Percentiles rank a stretch among this genome's conserved stretches.
Conservation (phyloP, 1,140 invertebrate species). For the Lepidostoma basale region DNA sequence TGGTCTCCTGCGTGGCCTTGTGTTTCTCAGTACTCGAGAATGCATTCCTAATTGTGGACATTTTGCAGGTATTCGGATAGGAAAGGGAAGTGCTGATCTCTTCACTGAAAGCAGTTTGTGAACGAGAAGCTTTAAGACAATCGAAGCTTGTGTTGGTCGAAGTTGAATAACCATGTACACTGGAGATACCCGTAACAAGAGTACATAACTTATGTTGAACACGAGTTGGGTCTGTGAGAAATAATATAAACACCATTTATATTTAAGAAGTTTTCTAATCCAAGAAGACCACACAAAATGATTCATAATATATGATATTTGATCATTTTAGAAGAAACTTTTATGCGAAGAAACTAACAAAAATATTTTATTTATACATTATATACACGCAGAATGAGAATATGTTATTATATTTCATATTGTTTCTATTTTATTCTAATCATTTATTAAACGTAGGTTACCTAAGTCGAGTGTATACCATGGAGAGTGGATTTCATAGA, state of each 20-base stretch:
- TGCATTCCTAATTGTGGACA: no score
- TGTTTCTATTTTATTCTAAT: slow-evolving; percentile 33
- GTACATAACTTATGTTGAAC: background rate
- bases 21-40: no score
- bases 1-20: no score
- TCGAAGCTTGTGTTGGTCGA: slow-evolving; percentile 25
- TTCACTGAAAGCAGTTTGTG: slow-evolving; percentile 21
- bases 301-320: slow-evolving; percentile 12
- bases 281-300: background rate
- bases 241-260: slow-evolving; percentile 27
- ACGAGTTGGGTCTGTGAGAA: slow-evolving; percentile 22
- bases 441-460: slow-evolving; percentile 35
- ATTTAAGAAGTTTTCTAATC: slow-evolving; percentile 21
- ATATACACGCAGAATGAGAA: slow-evolving; percentile 33
- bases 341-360: slow-evolving; percentile 27
- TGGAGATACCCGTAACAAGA: background rate
- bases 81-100: slow-evolving; percentile 1
- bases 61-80: slow-evolving; percentile 1
- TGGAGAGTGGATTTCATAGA: slow-evolving; percentile 20
- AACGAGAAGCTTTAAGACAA: slow-evolving; percentile 27
- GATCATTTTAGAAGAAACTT: background rate
- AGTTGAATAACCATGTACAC: slow-evolving; percentile 5
- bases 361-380: slow-evolving; percentile 37
- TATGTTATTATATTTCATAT: slow-evolving; percentile 36
- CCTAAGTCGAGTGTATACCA: slow-evolving; percentile 44